Conservation (phyloP, 2,113 vertebrate genomes). For the Scalopus aquaticus region DNA sequence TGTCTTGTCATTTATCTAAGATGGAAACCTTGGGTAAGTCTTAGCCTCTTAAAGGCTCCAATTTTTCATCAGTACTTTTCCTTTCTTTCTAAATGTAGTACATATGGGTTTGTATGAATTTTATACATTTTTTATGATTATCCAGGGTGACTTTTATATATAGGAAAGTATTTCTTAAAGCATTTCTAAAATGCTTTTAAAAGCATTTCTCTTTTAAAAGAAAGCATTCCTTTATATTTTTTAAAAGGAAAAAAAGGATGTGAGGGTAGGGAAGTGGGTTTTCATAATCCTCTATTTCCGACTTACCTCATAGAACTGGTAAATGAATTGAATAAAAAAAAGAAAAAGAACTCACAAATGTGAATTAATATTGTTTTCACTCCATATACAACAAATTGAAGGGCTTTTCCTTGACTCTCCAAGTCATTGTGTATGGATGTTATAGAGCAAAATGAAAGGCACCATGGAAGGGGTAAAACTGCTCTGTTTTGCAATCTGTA, state of each 20-base stretch:
- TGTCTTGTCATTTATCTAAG: neutral
- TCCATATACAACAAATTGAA: neutral
- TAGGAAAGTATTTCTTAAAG: neutral
- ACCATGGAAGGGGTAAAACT: rapidly evolving
- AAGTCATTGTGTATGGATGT: neutral
- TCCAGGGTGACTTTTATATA: neutral
- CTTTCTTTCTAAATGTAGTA: neutral
- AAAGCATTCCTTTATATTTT: neutral
- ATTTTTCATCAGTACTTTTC: neutral
- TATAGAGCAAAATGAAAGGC: neutral
- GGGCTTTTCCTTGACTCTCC: neutral
- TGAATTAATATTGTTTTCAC: neutral
- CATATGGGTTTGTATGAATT: neutral
- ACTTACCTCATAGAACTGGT: neutral
- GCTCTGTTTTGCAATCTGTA: neutral
- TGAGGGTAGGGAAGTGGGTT: neutral
- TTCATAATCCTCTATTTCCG: neutral
- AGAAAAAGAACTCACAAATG: neutral
- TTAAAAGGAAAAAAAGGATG: neutral
- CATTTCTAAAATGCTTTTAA: neutral
- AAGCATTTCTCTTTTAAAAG: neutral
- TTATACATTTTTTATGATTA: neutral
- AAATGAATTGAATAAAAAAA: neutral
- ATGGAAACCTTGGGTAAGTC: neutral
- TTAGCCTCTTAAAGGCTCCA: neutral